Evolutionary conservation across 1,140 invertebrate species (phyloP).

Genomic region (Eurosta solidaginis): DNA sequence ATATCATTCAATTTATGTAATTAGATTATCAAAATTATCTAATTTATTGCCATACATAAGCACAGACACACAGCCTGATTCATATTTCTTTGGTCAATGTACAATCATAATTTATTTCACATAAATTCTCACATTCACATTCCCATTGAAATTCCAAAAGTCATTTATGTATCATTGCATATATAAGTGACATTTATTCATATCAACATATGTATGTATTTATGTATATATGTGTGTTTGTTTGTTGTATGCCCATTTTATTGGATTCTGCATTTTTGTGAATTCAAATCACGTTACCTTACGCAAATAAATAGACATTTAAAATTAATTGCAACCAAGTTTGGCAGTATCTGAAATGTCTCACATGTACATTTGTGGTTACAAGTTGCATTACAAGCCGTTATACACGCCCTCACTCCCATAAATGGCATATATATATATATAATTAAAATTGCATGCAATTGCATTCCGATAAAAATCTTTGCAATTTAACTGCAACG

Average conservation of each 20-base stretch:
- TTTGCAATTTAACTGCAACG: background rate
- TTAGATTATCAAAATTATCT: too few relatives aligned
- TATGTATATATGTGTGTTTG: background rate
- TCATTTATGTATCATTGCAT: background rate
- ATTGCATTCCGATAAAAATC: conserved; percentile 1
- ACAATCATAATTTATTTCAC: background rate
- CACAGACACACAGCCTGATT: too few relatives aligned
- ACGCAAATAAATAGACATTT: conserved; percentile 18
- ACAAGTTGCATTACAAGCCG: background rate
- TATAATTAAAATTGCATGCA: conserved; percentile 2
- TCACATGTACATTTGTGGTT: background rate
- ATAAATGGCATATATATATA: background rate
- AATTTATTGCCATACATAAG: too few relatives aligned
- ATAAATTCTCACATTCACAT: background rate
- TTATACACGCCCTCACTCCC: background rate
- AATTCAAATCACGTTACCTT: background rate
- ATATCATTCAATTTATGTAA: too few relatives aligned
- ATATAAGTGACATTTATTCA: too few relatives aligned
- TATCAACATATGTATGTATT: background rate
- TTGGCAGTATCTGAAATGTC: background rate
- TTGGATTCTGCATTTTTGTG: background rate
- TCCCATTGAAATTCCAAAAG: background rate
- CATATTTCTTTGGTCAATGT: too few relatives aligned
- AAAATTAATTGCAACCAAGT: conserved; percentile 10
- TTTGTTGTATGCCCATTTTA: background rate